A percentile compares a stretch with the other conserved stretches of the same genome.
Evolutionary conservation across 2,888 invertebrate species (phyloP).

Genomic region (Apamea sordens): DNA sequence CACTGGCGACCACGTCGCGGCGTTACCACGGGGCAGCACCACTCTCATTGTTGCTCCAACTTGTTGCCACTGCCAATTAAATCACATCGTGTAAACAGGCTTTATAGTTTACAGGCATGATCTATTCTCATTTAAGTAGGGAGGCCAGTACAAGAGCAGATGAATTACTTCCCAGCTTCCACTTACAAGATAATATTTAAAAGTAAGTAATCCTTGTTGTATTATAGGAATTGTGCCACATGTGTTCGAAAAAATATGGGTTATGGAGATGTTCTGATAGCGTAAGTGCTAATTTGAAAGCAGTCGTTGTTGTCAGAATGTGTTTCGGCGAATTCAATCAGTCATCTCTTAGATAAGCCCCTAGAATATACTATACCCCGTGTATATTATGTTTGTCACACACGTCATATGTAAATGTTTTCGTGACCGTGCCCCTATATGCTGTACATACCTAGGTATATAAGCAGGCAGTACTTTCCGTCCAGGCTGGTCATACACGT

Average conservation of each 20-base stretch:
- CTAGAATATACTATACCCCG: neutral
- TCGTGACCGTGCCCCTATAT: conserved; percentile 30
- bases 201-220: neutral
- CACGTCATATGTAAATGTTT: conserved; percentile 33
- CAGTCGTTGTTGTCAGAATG: conserved; percentile 2
- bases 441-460: neutral
- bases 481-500: conserved; percentile 28
- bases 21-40: no score
- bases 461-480: neutral
- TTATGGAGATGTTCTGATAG: neutral
- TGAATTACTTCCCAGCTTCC: neutral
- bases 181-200: neutral
- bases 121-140: neutral
- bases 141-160: no score
- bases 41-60: no score
- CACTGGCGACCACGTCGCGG: no score
- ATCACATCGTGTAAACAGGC: no score
- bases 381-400: neutral
- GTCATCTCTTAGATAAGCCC: conserved; percentile 16
- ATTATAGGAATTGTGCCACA: neutral
- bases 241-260: neutral
- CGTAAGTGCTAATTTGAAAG: neutral
- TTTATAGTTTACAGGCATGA: neutral
- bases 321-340: neutral
- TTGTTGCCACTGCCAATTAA: neutral